Evolutionary conservation across 2,113 vertebrate species (phyloP).

Genomic region (Meriones unguiculatus): DNA sequence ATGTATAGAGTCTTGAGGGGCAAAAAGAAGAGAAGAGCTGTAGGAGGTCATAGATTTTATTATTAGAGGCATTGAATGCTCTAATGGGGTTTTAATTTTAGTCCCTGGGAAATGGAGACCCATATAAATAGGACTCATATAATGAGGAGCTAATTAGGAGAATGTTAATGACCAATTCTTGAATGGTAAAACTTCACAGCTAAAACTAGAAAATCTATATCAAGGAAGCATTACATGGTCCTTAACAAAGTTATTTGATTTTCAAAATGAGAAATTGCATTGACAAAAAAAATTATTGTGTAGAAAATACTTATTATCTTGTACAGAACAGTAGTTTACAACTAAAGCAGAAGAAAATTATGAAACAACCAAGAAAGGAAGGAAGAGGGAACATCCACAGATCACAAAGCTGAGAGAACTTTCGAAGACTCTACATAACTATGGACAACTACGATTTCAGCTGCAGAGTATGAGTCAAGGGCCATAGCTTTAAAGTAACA

Average conservation of each 20-base stretch:
- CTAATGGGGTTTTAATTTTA: slow-evolving; percentile 41
- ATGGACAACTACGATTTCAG: neutral
- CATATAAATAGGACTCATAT: neutral
- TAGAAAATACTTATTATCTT: neutral
- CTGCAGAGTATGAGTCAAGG: neutral
- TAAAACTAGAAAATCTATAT: neutral
- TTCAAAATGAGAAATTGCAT: slow-evolving; percentile 9
- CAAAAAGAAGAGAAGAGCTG: neutral
- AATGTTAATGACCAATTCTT: neutral
- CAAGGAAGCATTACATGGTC: neutral
- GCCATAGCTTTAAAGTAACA: neutral
- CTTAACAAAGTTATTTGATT: neutral
- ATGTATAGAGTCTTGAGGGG: neutral
- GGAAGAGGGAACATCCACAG: neutral
- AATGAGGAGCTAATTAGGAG: slow-evolving; percentile 4
- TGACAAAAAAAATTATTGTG: neutral
- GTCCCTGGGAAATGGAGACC: neutral
- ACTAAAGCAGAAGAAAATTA: neutral
- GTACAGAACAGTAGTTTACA: neutral
- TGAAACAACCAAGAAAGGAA: neutral
- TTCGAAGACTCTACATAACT: neutral
- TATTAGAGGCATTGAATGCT: neutral
- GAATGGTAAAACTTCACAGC: neutral
- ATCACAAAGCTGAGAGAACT: neutral
- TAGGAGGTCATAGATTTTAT: neutral